These are phyloP conservation scores for Callocephalon fimbriatum DNA, from an alignment of 2,113 vertebrate genomes.

Conservation along the genomic window DNA sequence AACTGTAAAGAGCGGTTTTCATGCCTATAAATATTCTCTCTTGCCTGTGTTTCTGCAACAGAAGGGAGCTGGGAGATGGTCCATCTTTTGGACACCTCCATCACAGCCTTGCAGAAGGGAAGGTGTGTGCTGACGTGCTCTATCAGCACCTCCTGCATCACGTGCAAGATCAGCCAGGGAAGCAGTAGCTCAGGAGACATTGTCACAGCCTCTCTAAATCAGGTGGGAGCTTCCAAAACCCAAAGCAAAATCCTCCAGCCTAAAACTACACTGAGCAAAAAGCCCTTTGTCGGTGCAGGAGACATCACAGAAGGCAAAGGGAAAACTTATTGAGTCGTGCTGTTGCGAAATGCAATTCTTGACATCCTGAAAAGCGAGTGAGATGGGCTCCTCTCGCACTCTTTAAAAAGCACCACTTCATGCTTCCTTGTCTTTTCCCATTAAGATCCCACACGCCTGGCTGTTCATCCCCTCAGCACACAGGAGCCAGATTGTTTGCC, in stretches of 20 bases:
- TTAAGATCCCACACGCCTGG: slow-evolving; percentile 48
- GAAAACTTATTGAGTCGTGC: slow-evolving; percentile 3
- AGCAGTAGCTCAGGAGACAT: accelerated
- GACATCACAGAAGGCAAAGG: not conserved
- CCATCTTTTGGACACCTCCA: not conserved
- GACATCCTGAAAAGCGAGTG: not conserved
- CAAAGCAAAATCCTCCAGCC: not conserved
- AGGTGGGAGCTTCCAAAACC: not conserved
- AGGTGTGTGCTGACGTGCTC: not conserved
- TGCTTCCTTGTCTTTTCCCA: slow-evolving; percentile 42
- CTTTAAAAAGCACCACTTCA: slow-evolving; percentile 10
- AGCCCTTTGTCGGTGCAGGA: not conserved
- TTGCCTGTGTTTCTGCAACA: not conserved
- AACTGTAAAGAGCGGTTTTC: not conserved
- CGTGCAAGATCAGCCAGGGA: accelerated
- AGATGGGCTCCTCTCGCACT: not conserved
- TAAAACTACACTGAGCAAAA: not conserved
- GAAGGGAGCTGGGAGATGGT: not conserved
- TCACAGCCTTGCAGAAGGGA: not conserved
- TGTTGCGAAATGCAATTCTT: not conserved
- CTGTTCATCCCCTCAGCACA: slow-evolving; percentile 53
- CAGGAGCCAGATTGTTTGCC: slow-evolving; percentile 65
- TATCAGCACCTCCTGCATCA: not conserved
- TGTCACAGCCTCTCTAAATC: not conserved
- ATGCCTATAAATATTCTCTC: not conserved